Conservation (phyloP, 1,140 invertebrate species). For the Hypothenemus hampei region DNA sequence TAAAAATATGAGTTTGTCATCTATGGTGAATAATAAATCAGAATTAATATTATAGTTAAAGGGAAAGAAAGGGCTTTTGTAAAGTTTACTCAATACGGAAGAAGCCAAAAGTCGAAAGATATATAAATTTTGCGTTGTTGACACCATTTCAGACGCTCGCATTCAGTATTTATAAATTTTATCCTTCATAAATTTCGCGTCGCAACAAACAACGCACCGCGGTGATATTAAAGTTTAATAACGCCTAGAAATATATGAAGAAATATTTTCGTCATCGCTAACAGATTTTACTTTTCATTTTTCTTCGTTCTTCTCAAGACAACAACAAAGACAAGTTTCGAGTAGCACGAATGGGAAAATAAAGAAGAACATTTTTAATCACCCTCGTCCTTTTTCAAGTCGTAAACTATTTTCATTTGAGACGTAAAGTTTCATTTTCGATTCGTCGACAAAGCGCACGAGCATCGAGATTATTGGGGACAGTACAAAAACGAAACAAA, state of each 20-base stretch:
- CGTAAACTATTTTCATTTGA: no score
- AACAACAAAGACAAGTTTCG: no score
- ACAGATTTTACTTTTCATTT: no score
- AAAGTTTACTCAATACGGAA: constrained; percentile 8
- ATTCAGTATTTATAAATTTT: constrained; percentile 18
- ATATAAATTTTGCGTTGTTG: constrained; percentile 12
- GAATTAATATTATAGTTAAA: constrained; percentile 9
- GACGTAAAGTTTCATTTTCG: no score
- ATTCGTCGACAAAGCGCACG: no score
- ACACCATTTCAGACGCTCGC: constrained; percentile 12
- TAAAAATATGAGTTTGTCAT: constrained; percentile 5
- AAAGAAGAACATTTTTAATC: no score
- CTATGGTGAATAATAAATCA: constrained; percentile 7
- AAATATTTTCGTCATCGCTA: no score
- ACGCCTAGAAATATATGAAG: neutral
- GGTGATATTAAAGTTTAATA: constrained; percentile 15
- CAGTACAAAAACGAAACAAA: no score
- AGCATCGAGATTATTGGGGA: no score
- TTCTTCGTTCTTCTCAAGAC: no score
- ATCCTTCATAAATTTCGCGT: constrained; percentile 8
- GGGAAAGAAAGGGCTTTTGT: constrained; percentile 9
- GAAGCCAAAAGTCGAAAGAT: constrained; percentile 12
- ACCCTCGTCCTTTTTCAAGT: no score
- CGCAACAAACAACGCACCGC: constrained; percentile 8
- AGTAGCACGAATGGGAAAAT: no score